A percentile compares a stretch with the other conserved stretches of the same genome.
Conservation (phyloP, 2,888 invertebrate species). For the Drosophila kokeensis region DNA sequence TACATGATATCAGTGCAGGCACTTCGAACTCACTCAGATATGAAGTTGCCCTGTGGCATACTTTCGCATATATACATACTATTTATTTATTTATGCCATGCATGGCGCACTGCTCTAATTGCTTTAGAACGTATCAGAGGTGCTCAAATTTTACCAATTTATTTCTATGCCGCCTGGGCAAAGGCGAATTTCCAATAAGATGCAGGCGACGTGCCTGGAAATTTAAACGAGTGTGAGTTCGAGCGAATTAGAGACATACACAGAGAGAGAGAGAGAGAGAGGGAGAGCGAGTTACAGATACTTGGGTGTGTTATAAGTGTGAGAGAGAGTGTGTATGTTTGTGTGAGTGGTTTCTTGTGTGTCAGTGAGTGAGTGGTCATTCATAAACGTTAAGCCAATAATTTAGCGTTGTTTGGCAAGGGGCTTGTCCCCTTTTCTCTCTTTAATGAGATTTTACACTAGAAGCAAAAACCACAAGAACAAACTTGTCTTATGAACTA, state of each 20-base stretch:
- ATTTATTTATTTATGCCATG: slow-evolving; percentile 39
- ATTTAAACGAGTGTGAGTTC: slow-evolving; percentile 53
- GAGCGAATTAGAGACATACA: slow-evolving; percentile 4
- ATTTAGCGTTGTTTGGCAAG: slow-evolving; percentile 54
- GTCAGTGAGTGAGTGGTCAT: slow-evolving; percentile 46
- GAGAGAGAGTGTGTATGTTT: slow-evolving; percentile 2
- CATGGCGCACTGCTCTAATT: slow-evolving; percentile 50
- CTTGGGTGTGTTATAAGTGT: neutral
- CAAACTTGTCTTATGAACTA: slow-evolving; percentile 40
- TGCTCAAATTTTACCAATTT: slow-evolving; percentile 74
- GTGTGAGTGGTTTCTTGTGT: slow-evolving; percentile 6
- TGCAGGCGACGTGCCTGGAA: slow-evolving; percentile 71
- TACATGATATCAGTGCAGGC: slow-evolving; percentile 35
- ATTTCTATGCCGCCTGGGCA: slow-evolving; percentile 46
- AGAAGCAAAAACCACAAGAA: slow-evolving; percentile 26
- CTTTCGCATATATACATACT: neutral
- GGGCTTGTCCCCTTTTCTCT: slow-evolving; percentile 33
- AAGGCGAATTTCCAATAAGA: slow-evolving; percentile 70
- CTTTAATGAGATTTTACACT: slow-evolving; percentile 30
- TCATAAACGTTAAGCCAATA: slow-evolving; percentile 70
- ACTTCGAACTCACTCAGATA: slow-evolving; percentile 24
- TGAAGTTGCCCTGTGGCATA: slow-evolving; percentile 8
- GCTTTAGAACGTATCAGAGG: slow-evolving; percentile 44
- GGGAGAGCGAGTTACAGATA: neutral
- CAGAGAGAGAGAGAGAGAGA: neutral